Percentiles rank a stretch among this genome's conserved stretches.
These are phyloP conservation scores for Cyaniris semiargus DNA, from an alignment of 2,888 invertebrate genomes.

Conservation along the genomic window DNA sequence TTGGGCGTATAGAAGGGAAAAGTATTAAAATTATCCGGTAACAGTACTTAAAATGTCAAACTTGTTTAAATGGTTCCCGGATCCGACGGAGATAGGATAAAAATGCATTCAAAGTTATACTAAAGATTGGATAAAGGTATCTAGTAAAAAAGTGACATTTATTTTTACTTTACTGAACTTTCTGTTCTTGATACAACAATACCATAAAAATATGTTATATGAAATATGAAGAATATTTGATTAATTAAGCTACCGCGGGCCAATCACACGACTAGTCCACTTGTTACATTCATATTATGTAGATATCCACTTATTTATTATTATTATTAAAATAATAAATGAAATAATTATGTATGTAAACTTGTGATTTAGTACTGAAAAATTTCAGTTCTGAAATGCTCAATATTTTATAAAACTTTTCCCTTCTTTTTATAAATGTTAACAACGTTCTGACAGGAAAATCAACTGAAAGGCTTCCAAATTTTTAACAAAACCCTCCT, in stretches of 20 bases:
- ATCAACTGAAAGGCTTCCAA: not conserved
- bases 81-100: not conserved
- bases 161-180: not conserved
- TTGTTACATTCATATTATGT: no score
- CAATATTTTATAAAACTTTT: not conserved
- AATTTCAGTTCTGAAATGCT: not conserved
- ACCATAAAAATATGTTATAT: no score
- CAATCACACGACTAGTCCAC: no score
- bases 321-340: no score
- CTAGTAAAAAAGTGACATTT: not conserved
- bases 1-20: slow-evolving; percentile 29
- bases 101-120: slow-evolving; percentile 10
- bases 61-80: slow-evolving; percentile 17
- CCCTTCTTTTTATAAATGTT: not conserved
- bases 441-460: not conserved
- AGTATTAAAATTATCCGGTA: slow-evolving; percentile 31
- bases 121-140: not conserved
- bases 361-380: no score
- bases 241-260: no score
- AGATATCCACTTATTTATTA: no score
- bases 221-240: no score
- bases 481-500: not conserved
- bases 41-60: slow-evolving; percentile 26
- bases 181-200: no score
- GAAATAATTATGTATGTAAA: no score